Conservation (phyloP, 2,113 vertebrate genomes). For the Chrysochloris asiatica region DNA sequence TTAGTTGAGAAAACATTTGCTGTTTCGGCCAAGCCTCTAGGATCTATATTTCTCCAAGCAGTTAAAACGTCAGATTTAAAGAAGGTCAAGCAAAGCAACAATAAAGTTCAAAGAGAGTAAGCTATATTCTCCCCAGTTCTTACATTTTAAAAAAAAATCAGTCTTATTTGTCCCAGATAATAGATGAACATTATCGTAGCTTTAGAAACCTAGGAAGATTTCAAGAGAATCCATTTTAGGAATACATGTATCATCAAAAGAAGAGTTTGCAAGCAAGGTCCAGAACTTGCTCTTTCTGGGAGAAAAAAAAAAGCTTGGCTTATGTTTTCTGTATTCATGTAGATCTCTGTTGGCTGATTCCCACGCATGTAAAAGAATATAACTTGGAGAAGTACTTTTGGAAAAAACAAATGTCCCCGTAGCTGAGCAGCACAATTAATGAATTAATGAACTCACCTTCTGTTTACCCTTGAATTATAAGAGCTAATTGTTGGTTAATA, state of each 20-base stretch:
- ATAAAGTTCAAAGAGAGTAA: constrained; percentile 63
- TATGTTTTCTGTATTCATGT: not conserved
- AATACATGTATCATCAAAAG: constrained; percentile 45
- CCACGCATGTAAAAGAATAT: constrained; percentile 18
- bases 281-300: constrained; percentile 19
- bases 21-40: constrained; percentile 57
- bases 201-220: constrained; percentile 55
- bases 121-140: constrained; percentile 48
- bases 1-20: constrained; percentile 77
- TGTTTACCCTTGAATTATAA: constrained; percentile 44
- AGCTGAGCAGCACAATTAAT: constrained; percentile 8
- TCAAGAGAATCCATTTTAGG: constrained; percentile 53
- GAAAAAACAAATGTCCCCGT: constrained; percentile 9
- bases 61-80: constrained; percentile 76
- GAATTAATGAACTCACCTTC: constrained; percentile 45
- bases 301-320: not conserved
- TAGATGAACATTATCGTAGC: constrained; percentile 51
- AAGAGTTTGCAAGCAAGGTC: constrained; percentile 15
- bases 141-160: constrained; percentile 51
- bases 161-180: constrained; percentile 58
- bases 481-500: constrained; percentile 47
- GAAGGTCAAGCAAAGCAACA: constrained; percentile 54
- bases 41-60: constrained; percentile 72
- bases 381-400: constrained; percentile 12
- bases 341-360: constrained; percentile 1